Conservation (phyloP, 2,888 invertebrate species). For the Eulithis testata region DNA sequence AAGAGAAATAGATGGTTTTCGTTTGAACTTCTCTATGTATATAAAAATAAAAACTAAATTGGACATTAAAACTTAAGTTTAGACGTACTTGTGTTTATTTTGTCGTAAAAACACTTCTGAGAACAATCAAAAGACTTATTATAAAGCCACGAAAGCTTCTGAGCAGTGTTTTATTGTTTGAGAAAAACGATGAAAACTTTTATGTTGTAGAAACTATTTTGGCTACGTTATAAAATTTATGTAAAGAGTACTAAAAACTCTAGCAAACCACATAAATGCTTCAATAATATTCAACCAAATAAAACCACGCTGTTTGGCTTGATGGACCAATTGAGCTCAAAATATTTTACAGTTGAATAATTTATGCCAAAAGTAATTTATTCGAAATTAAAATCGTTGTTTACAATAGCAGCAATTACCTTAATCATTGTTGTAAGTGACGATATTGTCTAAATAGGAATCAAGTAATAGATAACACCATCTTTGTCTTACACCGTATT, state of each 20-base stretch:
- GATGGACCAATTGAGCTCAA: constrained; percentile 22
- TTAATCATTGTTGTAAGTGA: constrained; percentile 35
- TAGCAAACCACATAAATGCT: neutral
- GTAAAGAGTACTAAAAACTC: neutral
- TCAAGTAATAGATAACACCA: constrained; percentile 26
- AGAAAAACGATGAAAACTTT: constrained; percentile 2
- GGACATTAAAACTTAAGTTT: neutral
- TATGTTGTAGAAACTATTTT: constrained; percentile 4
- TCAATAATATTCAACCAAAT: constrained; percentile 15
- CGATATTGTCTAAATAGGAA: constrained; percentile 33
- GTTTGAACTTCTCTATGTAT: neutral
- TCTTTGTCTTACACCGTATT: constrained; percentile 28
- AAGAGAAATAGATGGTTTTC: constrained; percentile 19
- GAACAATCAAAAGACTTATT: constrained; percentile 11
- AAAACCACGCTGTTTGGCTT: constrained; percentile 13
- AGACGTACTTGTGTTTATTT: constrained; percentile 3
- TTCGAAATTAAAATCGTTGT: constrained; percentile 23
- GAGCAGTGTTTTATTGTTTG: constrained; percentile 11
- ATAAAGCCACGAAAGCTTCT: constrained; percentile 11
- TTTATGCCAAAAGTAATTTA: constrained; percentile 23
- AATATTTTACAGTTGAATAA: constrained; percentile 24
- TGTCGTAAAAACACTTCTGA: constrained; percentile 17
- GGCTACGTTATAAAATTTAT: neutral
- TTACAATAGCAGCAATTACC: constrained; percentile 32
- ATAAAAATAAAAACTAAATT: neutral